Evolutionary conservation across 2,888 invertebrate species (phyloP).

Genomic region (Nephrotoma flavescens): DNA sequence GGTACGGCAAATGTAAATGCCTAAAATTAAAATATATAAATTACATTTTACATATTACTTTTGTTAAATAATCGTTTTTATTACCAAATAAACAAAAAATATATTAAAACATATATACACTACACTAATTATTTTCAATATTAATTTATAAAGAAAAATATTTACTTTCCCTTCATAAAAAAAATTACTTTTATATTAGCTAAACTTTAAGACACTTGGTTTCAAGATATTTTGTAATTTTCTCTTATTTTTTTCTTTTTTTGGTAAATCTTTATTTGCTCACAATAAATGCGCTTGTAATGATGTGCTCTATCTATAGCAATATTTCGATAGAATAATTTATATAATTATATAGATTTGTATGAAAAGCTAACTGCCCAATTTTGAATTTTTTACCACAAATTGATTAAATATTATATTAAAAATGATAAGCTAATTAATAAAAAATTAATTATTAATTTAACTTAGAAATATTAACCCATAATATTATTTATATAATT

Average conservation of each 20-base stretch:
- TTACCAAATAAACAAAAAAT: not conserved
- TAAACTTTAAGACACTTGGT: not conserved
- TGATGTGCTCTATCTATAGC: not conserved
- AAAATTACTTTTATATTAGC: not conserved
- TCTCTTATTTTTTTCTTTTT: not conserved
- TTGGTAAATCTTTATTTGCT: not conserved
- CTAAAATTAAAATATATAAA: too few species aligned
- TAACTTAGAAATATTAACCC: not conserved
- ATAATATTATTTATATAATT: not conserved
- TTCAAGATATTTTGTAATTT: not conserved
- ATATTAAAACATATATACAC: not conserved
- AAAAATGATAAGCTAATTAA: not conserved
- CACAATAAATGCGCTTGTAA: not conserved
- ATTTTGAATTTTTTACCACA: not conserved
- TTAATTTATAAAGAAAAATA: not conserved
- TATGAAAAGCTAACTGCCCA: not conserved
- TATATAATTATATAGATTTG: not conserved
- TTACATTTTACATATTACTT: too few species aligned
- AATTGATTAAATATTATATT: not conserved
- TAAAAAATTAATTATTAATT: not conserved
- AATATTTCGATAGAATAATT: not conserved
- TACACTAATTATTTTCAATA: not conserved
- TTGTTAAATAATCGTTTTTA: not conserved
- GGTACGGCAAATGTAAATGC: too few species aligned
- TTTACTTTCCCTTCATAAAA: not conserved